phyloP scores from a whole-genome alignment of 2,888 invertebrate genomes.

The Ischnus inquisitorius region DNA sequence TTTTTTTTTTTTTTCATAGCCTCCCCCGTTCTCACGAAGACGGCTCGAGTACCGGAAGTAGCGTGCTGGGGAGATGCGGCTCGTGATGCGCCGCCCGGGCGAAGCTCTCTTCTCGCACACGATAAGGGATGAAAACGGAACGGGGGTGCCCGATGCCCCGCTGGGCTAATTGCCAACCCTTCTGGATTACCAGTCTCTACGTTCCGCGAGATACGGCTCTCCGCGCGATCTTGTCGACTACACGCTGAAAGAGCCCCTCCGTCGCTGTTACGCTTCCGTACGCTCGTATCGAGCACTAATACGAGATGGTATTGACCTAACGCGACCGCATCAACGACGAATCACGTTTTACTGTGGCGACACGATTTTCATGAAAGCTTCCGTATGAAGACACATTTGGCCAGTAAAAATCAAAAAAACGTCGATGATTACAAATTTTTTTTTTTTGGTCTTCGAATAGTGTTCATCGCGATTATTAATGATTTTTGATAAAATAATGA shows the following conservation, averaged over 20 bases:
- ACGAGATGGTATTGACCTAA: background rate
- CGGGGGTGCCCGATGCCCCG: conserved; percentile 73
- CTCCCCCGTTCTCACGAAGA: conserved; percentile 76
- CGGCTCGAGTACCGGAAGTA: conserved; percentile 59
- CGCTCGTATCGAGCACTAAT: conserved; percentile 25
- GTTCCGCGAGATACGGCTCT: conserved; percentile 72
- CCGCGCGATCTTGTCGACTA: conserved; percentile 69
- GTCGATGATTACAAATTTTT: background rate
- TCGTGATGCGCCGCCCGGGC: conserved; percentile 39
- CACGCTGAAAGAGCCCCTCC: conserved; percentile 47
- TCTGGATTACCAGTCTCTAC: conserved; percentile 84
- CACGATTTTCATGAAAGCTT: background rate
- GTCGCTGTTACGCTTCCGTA: conserved; percentile 36
- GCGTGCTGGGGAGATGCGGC: conserved; percentile 3
- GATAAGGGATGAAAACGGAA: conserved; percentile 70
- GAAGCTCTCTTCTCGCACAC: conserved; percentile 54
- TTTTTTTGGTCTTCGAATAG: too few relatives aligned
- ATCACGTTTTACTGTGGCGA: background rate
- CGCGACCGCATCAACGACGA: background rate
- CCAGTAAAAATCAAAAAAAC: background rate
- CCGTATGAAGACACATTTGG: background rate
- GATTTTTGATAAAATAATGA: too few relatives aligned
- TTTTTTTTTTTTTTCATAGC: conserved; percentile 82
- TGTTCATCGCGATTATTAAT: too few relatives aligned
- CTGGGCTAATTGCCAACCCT: conserved; percentile 82